A percentile compares a stretch with the other conserved stretches of the same genome.
phyloP scores from a whole-genome alignment of 2,888 invertebrate species.

The Parelbella ahira region DNA sequence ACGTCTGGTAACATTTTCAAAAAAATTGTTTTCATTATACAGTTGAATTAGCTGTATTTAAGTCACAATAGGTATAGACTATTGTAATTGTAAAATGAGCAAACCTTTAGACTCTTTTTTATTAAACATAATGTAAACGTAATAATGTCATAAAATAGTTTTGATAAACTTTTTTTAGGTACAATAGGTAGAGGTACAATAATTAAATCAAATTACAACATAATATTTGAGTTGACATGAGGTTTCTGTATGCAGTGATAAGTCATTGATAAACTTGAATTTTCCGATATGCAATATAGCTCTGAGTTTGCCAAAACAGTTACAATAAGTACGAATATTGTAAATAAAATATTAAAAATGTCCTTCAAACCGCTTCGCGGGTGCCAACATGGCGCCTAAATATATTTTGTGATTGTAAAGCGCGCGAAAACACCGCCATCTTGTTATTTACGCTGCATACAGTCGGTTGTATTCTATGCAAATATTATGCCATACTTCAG shows the following conservation, averaged over 20 bases:
- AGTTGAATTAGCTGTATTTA: too few relatives aligned
- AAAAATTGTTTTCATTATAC: too few relatives aligned
- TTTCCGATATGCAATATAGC: neutral
- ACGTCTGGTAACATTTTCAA: too few relatives aligned
- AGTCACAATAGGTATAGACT: too few relatives aligned
- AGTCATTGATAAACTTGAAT: slow-evolving; percentile 1
- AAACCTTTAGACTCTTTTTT: too few relatives aligned
- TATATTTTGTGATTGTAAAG: slow-evolving; percentile 7
- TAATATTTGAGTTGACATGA: too few relatives aligned
- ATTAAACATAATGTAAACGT: too few relatives aligned
- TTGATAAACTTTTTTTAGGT: too few relatives aligned
- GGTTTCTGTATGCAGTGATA: slow-evolving; percentile 1
- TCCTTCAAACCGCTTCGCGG: slow-evolving; percentile 1
- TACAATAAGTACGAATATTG: neutral
- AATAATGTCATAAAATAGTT: too few relatives aligned
- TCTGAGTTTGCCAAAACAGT: too few relatives aligned
- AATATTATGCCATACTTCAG: slow-evolving; percentile 1
- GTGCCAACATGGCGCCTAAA: slow-evolving; percentile 18
- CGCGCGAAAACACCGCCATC: slow-evolving; percentile 18
- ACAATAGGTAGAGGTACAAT: too few relatives aligned
- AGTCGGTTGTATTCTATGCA: slow-evolving; percentile 6
- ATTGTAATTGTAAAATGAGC: too few relatives aligned
- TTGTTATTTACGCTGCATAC: slow-evolving; percentile 13
- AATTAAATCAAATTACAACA: neutral
- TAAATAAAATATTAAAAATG: slow-evolving; percentile 14